These are phyloP conservation scores for Caenorhabditis doughertyi DNA, from an alignment of 2,888 invertebrate species.

Conservation along the genomic window DNA sequence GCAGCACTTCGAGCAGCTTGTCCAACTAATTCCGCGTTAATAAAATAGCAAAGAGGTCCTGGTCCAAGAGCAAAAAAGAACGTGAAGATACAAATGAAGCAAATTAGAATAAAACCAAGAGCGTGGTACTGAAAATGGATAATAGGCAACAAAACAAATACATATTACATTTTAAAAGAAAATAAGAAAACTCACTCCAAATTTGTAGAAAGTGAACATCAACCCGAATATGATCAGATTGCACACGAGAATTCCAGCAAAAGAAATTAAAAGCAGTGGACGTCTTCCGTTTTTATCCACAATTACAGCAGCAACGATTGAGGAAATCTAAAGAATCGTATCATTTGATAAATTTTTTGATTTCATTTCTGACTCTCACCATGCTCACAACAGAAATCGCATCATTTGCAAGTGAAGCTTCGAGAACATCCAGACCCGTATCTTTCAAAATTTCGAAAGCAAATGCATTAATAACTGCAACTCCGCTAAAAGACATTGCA, in stretches of 20 bases:
- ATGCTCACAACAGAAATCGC: constrained; percentile 74
- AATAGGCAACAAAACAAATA: neutral
- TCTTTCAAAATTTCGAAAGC: constrained; percentile 77
- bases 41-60: constrained; percentile 78
- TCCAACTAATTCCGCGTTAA: constrained; percentile 77
- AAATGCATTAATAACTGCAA: constrained; percentile 79
- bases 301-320: constrained; percentile 69
- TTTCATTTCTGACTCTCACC: constrained; percentile 59
- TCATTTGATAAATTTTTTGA: neutral
- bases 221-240: constrained; percentile 68
- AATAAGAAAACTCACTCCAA: constrained; percentile 51
- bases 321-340: constrained; percentile 65
- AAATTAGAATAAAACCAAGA: constrained; percentile 72
- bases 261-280: constrained; percentile 71
- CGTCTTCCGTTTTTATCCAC: constrained; percentile 79
- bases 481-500: constrained; percentile 78
- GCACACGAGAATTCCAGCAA: constrained; percentile 66
- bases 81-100: constrained; percentile 75
- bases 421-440: constrained; percentile 69
- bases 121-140: constrained; percentile 65
- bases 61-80: constrained; percentile 78
- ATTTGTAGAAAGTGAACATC: constrained; percentile 71
- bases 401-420: constrained; percentile 77
- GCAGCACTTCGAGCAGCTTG: constrained; percentile 76
- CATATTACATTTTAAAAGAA: too few relatives aligned